phyloP scores from a whole-genome alignment of 2,888 invertebrate genomes.

The Diarsia mendica region DNA sequence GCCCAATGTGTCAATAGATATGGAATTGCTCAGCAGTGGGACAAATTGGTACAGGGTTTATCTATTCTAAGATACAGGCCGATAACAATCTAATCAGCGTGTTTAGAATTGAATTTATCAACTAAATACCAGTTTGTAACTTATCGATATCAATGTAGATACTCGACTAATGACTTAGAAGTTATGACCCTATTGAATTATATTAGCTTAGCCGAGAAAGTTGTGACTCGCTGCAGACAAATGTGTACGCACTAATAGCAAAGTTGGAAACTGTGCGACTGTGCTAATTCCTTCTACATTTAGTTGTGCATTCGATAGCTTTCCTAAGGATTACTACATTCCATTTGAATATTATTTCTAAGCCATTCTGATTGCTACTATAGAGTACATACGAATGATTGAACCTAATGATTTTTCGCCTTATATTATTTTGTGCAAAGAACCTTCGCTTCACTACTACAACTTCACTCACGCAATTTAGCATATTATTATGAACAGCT shows the following conservation, averaged over 20 bases:
- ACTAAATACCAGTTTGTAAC: background rate
- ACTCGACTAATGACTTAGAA: conserved; percentile 8
- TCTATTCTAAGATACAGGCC: background rate
- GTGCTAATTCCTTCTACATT: background rate
- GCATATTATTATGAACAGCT: background rate
- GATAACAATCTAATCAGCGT: background rate
- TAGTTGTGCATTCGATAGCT: background rate
- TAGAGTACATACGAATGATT: background rate
- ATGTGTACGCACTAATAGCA: conserved; percentile 13
- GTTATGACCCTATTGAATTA: conserved; percentile 17
- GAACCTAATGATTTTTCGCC: too few species aligned
- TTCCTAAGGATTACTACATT: background rate
- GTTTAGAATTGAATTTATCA: background rate
- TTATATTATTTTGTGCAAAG: background rate
- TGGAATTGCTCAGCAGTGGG: background rate
- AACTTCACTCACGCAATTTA: background rate
- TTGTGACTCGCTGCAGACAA: conserved; percentile 21
- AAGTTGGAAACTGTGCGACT: background rate
- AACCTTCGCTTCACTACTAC: background rate
- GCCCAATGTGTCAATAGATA: background rate
- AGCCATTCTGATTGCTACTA: background rate
- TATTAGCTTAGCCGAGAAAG: conserved; percentile 15
- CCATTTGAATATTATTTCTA: background rate
- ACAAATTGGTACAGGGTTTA: background rate
- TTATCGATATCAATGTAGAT: background rate